Evolutionary conservation across 2,888 invertebrate species (phyloP).

Genomic region (Diachrysia chrysitis): DNA sequence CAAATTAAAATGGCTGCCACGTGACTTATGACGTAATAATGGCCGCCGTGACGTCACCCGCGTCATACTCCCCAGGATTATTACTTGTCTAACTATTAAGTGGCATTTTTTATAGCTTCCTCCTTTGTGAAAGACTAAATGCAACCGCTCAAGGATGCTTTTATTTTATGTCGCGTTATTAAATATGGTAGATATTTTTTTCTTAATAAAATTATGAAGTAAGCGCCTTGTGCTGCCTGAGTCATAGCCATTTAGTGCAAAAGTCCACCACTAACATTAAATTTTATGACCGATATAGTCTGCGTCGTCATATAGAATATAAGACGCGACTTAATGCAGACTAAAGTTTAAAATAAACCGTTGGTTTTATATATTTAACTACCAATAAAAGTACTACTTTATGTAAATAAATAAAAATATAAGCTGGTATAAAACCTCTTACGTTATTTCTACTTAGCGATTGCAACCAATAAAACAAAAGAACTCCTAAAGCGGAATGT

Average conservation of each 20-base stretch:
- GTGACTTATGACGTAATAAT: constrained; percentile 77
- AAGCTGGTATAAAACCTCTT: not conserved
- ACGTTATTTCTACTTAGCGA: not conserved
- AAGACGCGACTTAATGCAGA: not conserved
- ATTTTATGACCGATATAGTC: too few relatives aligned
- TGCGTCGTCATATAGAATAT: not conserved
- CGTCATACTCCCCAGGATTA: constrained; percentile 45
- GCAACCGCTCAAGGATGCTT: not conserved
- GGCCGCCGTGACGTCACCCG: constrained; percentile 39
- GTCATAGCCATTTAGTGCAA: too few relatives aligned
- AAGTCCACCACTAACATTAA: too few relatives aligned
- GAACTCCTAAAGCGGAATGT: constrained; percentile 31
- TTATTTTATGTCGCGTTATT: not conserved
- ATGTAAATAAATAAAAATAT: not conserved
- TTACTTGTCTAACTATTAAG: constrained; percentile 20
- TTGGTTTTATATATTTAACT: not conserved
- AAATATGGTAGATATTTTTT: too few relatives aligned
- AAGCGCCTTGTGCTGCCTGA: too few relatives aligned
- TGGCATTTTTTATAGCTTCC: constrained; percentile 8
- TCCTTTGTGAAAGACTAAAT: not conserved
- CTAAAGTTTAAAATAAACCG: not conserved
- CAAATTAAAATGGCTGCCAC: constrained; percentile 74
- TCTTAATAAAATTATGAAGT: too few relatives aligned
- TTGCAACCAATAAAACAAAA: constrained; percentile 19
- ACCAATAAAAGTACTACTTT: not conserved